Evolutionary conservation across 2,797 vertebrate species (phyloP).

Genomic region (Synaphobranchus kaupii): DNA sequence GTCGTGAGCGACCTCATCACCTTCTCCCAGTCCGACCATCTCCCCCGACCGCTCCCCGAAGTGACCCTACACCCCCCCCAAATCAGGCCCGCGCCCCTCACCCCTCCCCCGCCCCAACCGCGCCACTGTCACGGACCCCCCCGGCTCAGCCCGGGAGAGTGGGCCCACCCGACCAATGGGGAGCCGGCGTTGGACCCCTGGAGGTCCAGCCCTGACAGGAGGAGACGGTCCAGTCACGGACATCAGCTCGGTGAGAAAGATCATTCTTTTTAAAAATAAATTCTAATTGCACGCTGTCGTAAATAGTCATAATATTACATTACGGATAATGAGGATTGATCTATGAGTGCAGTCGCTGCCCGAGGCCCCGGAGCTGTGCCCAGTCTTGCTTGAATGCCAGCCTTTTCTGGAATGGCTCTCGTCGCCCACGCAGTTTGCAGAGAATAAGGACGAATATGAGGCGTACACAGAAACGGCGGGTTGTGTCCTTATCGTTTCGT

Average conservation of each 20-base stretch:
- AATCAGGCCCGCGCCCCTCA: conserved; percentile 57
- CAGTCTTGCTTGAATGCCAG: neutral
- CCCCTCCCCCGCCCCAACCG: conserved; percentile 65
- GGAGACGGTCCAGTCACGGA: conserved; percentile 67
- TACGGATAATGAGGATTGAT: neutral
- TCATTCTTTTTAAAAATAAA: neutral
- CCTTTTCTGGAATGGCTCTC: neutral
- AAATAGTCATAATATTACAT: neutral
- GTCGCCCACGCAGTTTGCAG: neutral
- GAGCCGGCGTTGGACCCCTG: conserved; percentile 48
- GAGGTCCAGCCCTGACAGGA: conserved; percentile 56
- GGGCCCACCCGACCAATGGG: conserved; percentile 52
- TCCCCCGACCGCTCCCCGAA: conserved; percentile 55
- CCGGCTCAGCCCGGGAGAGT: conserved; percentile 21
- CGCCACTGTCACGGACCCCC: conserved; percentile 48
- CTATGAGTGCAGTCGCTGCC: neutral
- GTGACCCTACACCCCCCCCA: conserved; percentile 53
- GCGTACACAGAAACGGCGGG: neutral
- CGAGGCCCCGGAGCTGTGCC: neutral
- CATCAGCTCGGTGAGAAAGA: conserved; percentile 70
- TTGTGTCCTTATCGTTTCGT: neutral
- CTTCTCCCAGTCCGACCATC: conserved; percentile 63
- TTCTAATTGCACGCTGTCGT: neutral
- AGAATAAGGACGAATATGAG: neutral
- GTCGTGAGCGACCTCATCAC: conserved; percentile 66